Percentiles rank a stretch among this genome's conserved stretches.
phyloP scores from a whole-genome alignment of 1,140 invertebrate species.

The Phymastichus coffea region DNA sequence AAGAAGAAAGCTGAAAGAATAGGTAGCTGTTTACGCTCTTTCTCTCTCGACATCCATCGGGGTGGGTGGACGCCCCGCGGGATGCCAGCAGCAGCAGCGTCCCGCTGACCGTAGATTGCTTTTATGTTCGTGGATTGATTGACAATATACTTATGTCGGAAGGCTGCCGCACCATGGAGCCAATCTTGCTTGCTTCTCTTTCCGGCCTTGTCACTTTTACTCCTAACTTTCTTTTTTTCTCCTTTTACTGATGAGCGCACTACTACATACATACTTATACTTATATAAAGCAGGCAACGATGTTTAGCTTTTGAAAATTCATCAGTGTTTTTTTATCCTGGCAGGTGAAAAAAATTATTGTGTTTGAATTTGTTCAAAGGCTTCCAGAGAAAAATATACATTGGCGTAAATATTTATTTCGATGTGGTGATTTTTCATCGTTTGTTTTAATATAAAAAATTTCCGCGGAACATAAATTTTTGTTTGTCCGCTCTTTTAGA shows the following conservation, averaged over 20 bases:
- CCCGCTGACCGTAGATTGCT: slow-evolving; percentile 46
- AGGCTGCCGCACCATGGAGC: slow-evolving; percentile 46
- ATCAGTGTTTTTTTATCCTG: neutral
- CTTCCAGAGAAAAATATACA: too few species aligned
- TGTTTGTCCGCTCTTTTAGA: too few species aligned
- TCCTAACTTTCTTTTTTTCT: slow-evolving; percentile 16
- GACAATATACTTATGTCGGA: slow-evolving; percentile 57
- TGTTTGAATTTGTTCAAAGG: neutral
- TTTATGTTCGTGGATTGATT: slow-evolving; percentile 48
- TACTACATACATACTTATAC: neutral
- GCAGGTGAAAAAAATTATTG: neutral
- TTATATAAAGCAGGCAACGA: neutral
- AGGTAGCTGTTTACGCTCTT: too few species aligned
- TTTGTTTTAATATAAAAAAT: too few species aligned
- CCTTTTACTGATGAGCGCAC: neutral
- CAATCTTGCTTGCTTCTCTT: slow-evolving; percentile 25
- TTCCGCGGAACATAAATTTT: too few species aligned
- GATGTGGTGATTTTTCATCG: too few species aligned
- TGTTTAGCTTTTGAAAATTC: neutral
- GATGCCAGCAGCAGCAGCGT: slow-evolving; percentile 46
- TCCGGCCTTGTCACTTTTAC: neutral
- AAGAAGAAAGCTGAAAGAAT: too few species aligned
- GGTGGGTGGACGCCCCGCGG: slow-evolving; percentile 51
- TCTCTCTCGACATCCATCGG: slow-evolving; percentile 37
- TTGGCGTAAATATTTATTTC: too few species aligned